Evolutionary conservation across 1,140 invertebrate genomes (phyloP), one percentile per base, ranked within the genome.

Genomic region (Dinoponera quadriceps): DNA sequence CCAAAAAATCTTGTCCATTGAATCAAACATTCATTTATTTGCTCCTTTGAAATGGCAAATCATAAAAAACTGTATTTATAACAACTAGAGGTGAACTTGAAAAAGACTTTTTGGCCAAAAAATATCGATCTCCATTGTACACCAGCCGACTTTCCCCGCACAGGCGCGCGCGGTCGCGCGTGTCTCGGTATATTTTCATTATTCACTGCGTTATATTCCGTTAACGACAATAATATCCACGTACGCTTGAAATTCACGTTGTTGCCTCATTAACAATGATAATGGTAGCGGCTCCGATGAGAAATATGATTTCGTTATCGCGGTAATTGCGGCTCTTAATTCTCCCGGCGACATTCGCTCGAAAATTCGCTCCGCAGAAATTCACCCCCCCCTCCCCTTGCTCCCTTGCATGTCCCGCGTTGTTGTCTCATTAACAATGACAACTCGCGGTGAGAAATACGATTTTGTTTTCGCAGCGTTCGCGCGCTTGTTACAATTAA

Each of bases 301-400:
- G 75, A 80, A 69, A 80, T 80, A 57, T 59, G 66, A 80, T 80
- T 80, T 80, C 48, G 69, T 80, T 71, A 80, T 71, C 75, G 48
- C 57, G 49, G 33, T 71, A 80, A 71, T 80, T 57, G 75, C 65
- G n/a, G 25, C 51, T 44, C 65, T 57, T 69, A 57, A 80, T 80
- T 80, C 69, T 38, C 38, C 33, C n/a, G 51, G 75, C 75, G 44
- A 44, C 65, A 71, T 57, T 71, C 66, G 65, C 22, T 14, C 63
- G 20, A n/a, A n/a, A n/a, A n/a, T n/a, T n/a, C n/a, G n/a, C n/a
- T n/a, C n/a, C n/a, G 33, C 33, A 16, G 49, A 68, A 78, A 68
- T 78, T n/a, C n/a, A n/a, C n/a, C n/a, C n/a, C n/a, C n/a, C n/a
- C n/a, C n/a, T n/a, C n/a, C n/a, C n/a, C n/a, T n/a, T n/a, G n/a